Conservation (phyloP, 2,888 invertebrate species). For the Pachliopta kotzebuea region DNA sequence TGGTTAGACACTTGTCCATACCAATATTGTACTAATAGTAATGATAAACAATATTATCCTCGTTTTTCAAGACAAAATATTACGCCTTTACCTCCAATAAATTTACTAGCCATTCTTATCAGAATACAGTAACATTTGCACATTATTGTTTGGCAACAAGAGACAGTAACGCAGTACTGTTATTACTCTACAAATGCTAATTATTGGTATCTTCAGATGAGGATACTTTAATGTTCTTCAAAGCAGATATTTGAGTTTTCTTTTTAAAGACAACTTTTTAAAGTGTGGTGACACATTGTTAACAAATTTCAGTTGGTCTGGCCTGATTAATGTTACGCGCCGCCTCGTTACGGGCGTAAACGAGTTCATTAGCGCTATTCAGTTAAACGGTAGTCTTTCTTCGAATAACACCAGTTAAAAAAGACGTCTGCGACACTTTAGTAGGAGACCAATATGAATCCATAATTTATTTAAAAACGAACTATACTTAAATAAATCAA, state of each 20-base stretch:
- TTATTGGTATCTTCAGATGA: too few relatives aligned
- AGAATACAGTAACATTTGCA: too few relatives aligned
- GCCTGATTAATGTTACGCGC: slow-evolving; percentile 8
- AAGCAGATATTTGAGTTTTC: not conserved
- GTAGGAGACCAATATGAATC: not conserved
- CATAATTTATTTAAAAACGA: not conserved
- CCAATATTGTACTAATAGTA: too few relatives aligned
- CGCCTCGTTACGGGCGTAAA: slow-evolving; percentile 10
- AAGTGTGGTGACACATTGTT: not conserved
- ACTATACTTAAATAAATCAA: not conserved
- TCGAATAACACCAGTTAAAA: not conserved
- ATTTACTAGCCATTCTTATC: too few relatives aligned
- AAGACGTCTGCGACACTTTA: not conserved
- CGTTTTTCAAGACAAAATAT: too few relatives aligned
- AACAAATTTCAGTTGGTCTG: slow-evolving; percentile 1
- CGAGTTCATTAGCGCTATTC: slow-evolving; percentile 12
- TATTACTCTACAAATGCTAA: too few relatives aligned
- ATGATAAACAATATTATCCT: too few relatives aligned
- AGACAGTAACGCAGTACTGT: too few relatives aligned
- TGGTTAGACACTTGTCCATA: too few relatives aligned
- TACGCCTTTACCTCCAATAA: too few relatives aligned
- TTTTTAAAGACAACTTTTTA: not conserved
- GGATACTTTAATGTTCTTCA: too few relatives aligned
- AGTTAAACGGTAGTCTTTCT: slow-evolving; percentile 12
- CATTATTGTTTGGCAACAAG: too few relatives aligned